These are phyloP conservation scores for Akabosia matsudoensis DNA, from an alignment of 1,140 invertebrate genomes.

Conservation along the genomic window DNA sequence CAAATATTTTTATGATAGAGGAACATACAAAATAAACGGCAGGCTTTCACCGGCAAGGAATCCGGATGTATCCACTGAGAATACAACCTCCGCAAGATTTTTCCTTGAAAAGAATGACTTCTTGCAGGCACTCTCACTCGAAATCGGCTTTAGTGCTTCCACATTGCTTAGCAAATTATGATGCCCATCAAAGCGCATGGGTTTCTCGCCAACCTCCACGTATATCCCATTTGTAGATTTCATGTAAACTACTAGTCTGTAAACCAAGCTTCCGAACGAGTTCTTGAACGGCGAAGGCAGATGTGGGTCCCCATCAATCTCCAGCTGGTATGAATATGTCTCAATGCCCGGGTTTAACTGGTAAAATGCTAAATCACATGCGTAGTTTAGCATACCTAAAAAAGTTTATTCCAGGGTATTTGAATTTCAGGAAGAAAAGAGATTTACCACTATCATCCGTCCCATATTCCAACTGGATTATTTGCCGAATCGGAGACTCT, in stretches of 20 bases:
- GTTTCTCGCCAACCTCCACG: constrained; percentile 16
- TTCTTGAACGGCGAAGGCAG: constrained; percentile 9
- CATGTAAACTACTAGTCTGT: constrained; percentile 14
- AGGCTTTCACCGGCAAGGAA: constrained; percentile 2
- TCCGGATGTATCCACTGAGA: background rate
- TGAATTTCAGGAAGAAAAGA: background rate
- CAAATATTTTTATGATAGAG: too few species aligned
- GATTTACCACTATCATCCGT: background rate
- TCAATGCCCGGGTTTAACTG: background rate
- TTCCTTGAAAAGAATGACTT: constrained; percentile 8
- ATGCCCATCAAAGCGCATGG: constrained; percentile 10
- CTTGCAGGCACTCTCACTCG: background rate
- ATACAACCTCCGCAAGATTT: background rate
- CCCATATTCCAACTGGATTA: background rate
- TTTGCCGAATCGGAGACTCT: background rate
- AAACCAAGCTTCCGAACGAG: background rate
- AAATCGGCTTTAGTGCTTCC: background rate
- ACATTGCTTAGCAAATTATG: background rate
- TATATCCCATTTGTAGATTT: background rate
- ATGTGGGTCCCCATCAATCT: constrained; percentile 6
- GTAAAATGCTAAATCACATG: background rate
- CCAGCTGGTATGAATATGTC: background rate
- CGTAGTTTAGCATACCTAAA: too few species aligned
- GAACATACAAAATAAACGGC: constrained; percentile 3
- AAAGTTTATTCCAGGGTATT: too few species aligned